Conservation (phyloP, 2,797 vertebrate species). For the Sorex maritimensis region DNA sequence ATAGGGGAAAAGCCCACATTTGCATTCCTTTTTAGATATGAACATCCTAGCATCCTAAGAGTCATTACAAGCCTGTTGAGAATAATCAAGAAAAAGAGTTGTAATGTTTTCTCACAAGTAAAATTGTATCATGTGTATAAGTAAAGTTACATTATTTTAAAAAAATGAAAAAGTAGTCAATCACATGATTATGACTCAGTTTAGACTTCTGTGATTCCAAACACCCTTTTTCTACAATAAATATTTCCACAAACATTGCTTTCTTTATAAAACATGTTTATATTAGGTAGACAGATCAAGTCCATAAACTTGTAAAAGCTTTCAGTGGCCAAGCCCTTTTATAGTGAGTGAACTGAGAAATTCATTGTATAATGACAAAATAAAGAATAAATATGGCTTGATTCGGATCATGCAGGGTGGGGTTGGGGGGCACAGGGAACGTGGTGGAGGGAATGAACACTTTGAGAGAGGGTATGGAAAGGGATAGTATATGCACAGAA, state of each 20-base stretch:
- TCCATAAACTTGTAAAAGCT: no score
- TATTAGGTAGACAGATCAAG: slow-evolving; percentile 28
- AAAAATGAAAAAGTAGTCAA: not conserved
- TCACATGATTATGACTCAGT: slow-evolving; percentile 10
- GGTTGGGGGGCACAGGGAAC: no score
- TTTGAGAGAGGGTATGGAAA: no score
- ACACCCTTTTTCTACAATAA: slow-evolving; percentile 3
- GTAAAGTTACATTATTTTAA: not conserved
- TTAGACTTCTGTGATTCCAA: not conserved
- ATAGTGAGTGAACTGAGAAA: slow-evolving; percentile 60
- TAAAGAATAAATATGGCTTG: slow-evolving; percentile 37
- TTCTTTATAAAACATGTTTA: slow-evolving; percentile 50
- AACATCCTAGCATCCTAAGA: not conserved
- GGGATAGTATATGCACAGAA: no score
- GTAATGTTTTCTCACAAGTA: slow-evolving; percentile 34
- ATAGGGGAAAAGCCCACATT: slow-evolving; percentile 13
- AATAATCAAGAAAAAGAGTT: not conserved
- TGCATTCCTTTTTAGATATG: slow-evolving; percentile 55
- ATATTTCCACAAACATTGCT: slow-evolving; percentile 20
- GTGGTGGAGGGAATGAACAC: no score
- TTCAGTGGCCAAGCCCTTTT: not conserved
- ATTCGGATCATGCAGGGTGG: no score
- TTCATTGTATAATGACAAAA: slow-evolving; percentile 59
- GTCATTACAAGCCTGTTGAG: not conserved
- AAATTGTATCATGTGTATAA: slow-evolving; percentile 49